phyloP scores from a whole-genome alignment of 2,888 invertebrate species.

The Sesia apiformis region DNA sequence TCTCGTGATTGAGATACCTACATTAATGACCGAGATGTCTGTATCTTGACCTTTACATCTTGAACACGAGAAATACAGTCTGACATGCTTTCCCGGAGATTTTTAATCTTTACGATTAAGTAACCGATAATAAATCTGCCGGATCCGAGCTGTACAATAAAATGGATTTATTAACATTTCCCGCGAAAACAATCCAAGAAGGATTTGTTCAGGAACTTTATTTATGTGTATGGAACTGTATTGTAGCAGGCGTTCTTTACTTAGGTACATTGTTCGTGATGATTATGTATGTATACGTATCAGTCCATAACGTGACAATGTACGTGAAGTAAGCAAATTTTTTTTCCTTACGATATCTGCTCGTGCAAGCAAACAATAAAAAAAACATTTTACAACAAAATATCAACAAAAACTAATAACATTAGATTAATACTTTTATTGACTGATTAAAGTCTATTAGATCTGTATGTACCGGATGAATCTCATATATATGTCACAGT shows the following conservation, averaged over 20 bases:
- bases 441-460: background rate
- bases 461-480: background rate
- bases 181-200: constrained; percentile 15
- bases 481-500: background rate
- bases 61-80: background rate
- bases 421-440: too few species aligned
- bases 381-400: too few species aligned
- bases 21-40: background rate
- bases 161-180: constrained; percentile 28
- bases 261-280: too few species aligned
- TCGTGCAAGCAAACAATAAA: too few species aligned
- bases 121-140: constrained; percentile 16
- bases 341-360: too few species aligned
- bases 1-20: background rate
- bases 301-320: too few species aligned
- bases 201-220: constrained; percentile 4
- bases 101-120: background rate
- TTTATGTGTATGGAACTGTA: background rate
- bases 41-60: background rate
- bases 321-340: too few species aligned
- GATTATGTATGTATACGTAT: too few species aligned
- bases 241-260: too few species aligned
- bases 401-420: too few species aligned
- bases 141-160: constrained; percentile 22
- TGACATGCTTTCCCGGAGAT: background rate